Percentiles rank a stretch among this genome's conserved stretches.
phyloP scores from a whole-genome alignment of 2,797 vertebrate species.

The Sebastes diaconus region DNA sequence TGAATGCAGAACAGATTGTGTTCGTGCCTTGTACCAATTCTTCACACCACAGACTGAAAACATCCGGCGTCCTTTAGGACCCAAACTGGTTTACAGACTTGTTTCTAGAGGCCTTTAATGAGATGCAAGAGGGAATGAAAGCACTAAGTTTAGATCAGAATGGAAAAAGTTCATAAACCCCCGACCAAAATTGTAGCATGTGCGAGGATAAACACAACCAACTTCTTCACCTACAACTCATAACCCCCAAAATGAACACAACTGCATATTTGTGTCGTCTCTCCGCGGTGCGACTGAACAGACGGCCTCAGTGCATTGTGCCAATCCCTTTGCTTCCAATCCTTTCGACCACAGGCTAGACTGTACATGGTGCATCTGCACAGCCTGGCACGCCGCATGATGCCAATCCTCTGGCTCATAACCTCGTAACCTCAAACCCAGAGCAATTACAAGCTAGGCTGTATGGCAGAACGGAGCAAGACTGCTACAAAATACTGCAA shows the following conservation, averaged over 20 bases:
- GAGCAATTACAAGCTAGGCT: constrained; percentile 57
- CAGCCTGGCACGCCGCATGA: constrained; percentile 52
- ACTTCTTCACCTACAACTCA: constrained; percentile 24
- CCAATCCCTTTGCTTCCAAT: constrained; percentile 55
- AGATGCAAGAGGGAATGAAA: constrained; percentile 14
- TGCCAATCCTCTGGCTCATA: constrained; percentile 61
- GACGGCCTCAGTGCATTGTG: constrained; percentile 12
- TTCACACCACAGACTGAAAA: constrained; percentile 40
- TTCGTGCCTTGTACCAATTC: not conserved
- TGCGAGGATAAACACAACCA: constrained; percentile 9
- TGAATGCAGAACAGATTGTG: constrained; percentile 19
- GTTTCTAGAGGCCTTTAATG: constrained; percentile 25
- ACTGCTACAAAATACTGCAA: constrained; percentile 24
- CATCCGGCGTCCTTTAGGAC: constrained; percentile 22
- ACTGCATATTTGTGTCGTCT: constrained; percentile 17
- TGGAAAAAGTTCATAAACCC: not conserved
- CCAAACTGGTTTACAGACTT: constrained; percentile 24
- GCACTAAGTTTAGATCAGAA: constrained; percentile 20
- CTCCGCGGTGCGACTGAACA: constrained; percentile 22
- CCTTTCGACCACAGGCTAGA: constrained; percentile 65
- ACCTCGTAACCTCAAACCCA: constrained; percentile 60
- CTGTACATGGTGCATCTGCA: constrained; percentile 55
- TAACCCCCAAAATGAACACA: constrained; percentile 46
- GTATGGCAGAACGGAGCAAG: constrained; percentile 29
- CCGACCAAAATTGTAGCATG: constrained; percentile 29